Conservation (phyloP, 2,888 invertebrate genomes). For the Atrina japonica region DNA sequence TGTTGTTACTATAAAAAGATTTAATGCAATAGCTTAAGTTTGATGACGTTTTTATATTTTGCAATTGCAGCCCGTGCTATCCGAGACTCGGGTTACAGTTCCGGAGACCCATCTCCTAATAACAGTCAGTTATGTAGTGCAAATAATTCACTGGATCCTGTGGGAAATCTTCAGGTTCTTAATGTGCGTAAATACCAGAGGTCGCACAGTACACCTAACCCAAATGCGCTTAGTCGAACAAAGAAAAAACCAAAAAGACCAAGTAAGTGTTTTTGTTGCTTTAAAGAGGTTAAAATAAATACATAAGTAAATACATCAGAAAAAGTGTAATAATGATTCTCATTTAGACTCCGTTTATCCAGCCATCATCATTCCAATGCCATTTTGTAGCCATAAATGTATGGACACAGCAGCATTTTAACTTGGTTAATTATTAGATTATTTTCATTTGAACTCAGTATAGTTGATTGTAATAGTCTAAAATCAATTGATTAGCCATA, state of each 20-base stretch:
- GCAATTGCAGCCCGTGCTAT: slow-evolving; percentile 69
- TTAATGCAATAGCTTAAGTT: too few species aligned
- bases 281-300: too few species aligned
- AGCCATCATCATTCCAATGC: not conserved
- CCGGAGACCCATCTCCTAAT: slow-evolving; percentile 77
- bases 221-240: slow-evolving; percentile 39
- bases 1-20: too few species aligned
- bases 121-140: slow-evolving; percentile 58
- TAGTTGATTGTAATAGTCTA: too few species aligned
- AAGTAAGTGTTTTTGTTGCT: slow-evolving; percentile 49
- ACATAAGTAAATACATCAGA: too few species aligned
- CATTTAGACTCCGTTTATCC: too few species aligned
- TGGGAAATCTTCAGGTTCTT: slow-evolving; percentile 38
- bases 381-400: not conserved
- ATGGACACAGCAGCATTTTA: too few species aligned
- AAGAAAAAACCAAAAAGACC: slow-evolving; percentile 58
- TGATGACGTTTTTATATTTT: too few species aligned
- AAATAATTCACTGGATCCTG: slow-evolving; percentile 37
- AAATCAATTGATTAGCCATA: too few species aligned
- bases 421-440: too few species aligned
- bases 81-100: slow-evolving; percentile 78
- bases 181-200: slow-evolving; percentile 51
- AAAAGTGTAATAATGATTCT: not conserved
- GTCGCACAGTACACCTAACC: slow-evolving; percentile 60
- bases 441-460: too few species aligned